Evolutionary conservation across 2,797 vertebrate species (phyloP).

Genomic region (Anguilla marmorata): DNA sequence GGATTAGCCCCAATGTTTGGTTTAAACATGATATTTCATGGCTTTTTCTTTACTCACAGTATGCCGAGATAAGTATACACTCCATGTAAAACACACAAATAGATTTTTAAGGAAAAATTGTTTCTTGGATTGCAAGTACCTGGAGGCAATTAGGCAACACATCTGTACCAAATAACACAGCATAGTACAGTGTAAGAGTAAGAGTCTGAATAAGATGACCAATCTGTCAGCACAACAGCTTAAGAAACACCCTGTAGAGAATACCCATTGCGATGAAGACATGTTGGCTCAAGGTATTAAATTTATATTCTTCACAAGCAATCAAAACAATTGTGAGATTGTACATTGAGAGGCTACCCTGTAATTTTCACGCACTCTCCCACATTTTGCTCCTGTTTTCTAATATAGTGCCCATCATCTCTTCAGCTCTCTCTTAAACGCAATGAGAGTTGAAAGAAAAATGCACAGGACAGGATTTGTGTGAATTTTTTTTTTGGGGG

Average conservation of each 20-base stretch:
- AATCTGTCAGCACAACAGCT: slow-evolving; percentile 3
- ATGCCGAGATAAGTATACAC: neutral
- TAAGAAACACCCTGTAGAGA: neutral
- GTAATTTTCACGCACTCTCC: neutral
- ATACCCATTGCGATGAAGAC: neutral
- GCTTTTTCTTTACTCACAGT: neutral
- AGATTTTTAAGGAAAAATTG: neutral
- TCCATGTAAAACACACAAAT: neutral
- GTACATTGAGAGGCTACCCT: neutral
- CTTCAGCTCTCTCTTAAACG: neutral
- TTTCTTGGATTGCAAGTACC: neutral
- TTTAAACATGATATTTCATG: neutral
- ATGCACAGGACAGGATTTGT: neutral
- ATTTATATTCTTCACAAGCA: neutral
- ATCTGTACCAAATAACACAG: neutral
- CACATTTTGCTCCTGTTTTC: neutral
- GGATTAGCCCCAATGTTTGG: neutral
- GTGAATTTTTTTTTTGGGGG: too few relatives aligned
- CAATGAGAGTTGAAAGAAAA: neutral
- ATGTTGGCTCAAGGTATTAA: neutral
- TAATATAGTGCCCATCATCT: neutral
- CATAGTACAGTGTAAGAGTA: neutral
- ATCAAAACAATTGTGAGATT: neutral
- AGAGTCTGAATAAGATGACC: neutral
- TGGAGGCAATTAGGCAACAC: neutral